Conservation (phyloP, 2,113 vertebrate genomes). For the Colius striatus region DNA sequence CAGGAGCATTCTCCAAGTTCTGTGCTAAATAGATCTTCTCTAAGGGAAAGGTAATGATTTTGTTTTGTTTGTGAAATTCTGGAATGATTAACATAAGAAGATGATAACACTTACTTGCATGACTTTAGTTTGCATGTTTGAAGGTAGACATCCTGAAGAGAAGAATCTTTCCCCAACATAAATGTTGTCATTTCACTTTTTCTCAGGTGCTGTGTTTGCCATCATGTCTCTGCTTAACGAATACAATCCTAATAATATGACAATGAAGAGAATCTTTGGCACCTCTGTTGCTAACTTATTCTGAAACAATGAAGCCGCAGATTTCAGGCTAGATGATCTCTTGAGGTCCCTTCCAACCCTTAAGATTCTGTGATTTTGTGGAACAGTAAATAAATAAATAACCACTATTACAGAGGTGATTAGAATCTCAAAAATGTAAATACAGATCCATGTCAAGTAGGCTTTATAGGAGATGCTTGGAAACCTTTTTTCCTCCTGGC, state of each 20-base stretch:
- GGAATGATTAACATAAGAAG: neutral
- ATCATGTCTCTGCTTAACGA: neutral
- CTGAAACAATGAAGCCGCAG: neutral
- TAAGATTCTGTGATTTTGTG: too few relatives aligned
- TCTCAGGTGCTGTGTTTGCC: neutral
- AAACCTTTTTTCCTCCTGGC: neutral
- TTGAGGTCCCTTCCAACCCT: too few relatives aligned
- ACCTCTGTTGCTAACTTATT: neutral
- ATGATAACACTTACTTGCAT: neutral
- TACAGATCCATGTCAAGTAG: neutral
- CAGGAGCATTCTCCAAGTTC: constrained; percentile 74
- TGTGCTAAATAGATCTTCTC: constrained; percentile 79
- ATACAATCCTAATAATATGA: neutral
- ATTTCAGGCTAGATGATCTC: neutral
- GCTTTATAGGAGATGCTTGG: neutral
- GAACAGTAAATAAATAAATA: neutral
- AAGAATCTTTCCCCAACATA: neutral
- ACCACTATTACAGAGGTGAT: neutral
- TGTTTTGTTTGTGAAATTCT: neutral
- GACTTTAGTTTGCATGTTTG: neutral
- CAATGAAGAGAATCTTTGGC: neutral
- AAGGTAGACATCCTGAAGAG: neutral
- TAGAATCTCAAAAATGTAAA: neutral
- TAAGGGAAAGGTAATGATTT: constrained; percentile 86
- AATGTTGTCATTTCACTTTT: neutral